A percentile compares a stretch with the other conserved stretches of the same genome.
Conservation (phyloP, 2,113 vertebrate species). For the Spea multiplicata region DNA sequence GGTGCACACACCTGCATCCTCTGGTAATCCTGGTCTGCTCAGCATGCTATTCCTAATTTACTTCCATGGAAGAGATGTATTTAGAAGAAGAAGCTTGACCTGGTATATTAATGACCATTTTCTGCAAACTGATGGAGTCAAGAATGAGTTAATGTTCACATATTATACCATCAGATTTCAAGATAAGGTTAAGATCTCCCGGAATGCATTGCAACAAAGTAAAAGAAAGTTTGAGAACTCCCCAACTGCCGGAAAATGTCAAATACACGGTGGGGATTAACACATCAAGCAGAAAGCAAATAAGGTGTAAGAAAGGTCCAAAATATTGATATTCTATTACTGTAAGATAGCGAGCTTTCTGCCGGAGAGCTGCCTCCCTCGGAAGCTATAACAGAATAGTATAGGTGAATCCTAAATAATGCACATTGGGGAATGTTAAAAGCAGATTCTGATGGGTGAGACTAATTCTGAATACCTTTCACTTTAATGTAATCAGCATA, state of each 20-base stretch:
- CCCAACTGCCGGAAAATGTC: constrained; percentile 25
- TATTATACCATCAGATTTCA: background rate
- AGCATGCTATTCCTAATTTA: too few relatives aligned
- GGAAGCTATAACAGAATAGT: background rate
- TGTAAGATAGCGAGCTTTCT: background rate
- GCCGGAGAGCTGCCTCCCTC: background rate
- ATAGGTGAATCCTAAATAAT: background rate
- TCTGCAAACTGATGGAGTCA: too few relatives aligned
- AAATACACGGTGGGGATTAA: constrained; percentile 26
- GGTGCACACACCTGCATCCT: too few relatives aligned
- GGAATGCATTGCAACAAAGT: constrained; percentile 5
- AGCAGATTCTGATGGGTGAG: background rate
- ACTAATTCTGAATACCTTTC: background rate
- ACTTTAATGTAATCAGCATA: background rate
- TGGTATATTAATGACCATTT: too few relatives aligned
- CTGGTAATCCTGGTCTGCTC: too few relatives aligned
- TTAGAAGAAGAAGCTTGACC: too few relatives aligned
- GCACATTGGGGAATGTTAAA: background rate
- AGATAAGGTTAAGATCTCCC: background rate
- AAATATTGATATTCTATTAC: background rate
- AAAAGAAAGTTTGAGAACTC: constrained; percentile 20
- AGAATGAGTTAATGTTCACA: background rate
- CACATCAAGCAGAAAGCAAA: constrained; percentile 25
- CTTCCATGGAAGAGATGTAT: too few relatives aligned
- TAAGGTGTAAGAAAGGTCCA: constrained; percentile 7